Evolutionary conservation across 2,888 invertebrate genomes (phyloP).

Genomic region (Melieria omissa): DNA sequence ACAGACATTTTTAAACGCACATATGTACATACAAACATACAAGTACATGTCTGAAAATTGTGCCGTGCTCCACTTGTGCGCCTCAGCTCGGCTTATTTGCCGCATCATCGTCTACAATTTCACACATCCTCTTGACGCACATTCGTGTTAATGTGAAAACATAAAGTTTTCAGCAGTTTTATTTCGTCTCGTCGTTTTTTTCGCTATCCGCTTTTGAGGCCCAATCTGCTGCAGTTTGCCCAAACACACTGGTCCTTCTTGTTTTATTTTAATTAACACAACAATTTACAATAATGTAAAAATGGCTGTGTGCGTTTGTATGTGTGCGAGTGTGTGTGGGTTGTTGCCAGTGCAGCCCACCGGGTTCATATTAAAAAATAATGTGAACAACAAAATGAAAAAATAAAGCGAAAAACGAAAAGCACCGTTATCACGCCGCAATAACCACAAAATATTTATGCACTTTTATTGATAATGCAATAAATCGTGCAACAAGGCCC

Average conservation of each 20-base stretch:
- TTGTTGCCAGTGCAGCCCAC: too few species aligned
- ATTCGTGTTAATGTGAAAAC: too few species aligned
- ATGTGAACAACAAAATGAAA: too few species aligned
- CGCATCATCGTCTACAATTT: too few species aligned
- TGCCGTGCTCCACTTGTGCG: neutral
- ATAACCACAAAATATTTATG: conserved; percentile 30
- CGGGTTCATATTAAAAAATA: too few species aligned
- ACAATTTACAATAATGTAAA: conserved; percentile 30
- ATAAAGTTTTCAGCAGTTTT: neutral
- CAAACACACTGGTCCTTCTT: neutral
- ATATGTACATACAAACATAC: neutral
- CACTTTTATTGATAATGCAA: conserved; percentile 26
- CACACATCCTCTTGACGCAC: too few species aligned
- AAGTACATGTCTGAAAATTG: neutral
- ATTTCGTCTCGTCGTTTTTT: conserved; percentile 14
- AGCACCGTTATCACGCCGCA: conserved; percentile 11
- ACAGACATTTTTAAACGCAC: neutral
- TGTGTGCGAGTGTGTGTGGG: too few species aligned
- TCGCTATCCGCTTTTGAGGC: neutral
- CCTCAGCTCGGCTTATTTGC: neutral
- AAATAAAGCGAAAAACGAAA: neutral
- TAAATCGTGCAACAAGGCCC: conserved; percentile 11
- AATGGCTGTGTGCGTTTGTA: too few species aligned
- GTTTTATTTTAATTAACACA: conserved; percentile 25
- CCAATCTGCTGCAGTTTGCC: neutral